Base-by-base conservation (phyloP, 2,888 invertebrate species). In the Drosophila colorata region DNA sequence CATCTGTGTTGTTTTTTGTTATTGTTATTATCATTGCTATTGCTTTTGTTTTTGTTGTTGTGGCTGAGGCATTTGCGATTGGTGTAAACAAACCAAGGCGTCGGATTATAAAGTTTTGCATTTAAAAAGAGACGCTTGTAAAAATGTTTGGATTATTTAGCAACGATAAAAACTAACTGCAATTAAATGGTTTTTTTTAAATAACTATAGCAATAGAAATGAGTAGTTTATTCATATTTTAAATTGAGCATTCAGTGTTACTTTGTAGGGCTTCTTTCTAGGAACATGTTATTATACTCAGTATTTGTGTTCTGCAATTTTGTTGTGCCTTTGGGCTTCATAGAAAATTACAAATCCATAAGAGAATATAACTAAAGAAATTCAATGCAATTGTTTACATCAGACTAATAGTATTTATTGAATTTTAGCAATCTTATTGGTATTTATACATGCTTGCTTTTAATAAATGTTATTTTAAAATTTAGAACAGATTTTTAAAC, bases 61-160 rank as follows among this genome's bases (percentile, higher is more conserved):
- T 14, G 55, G 53, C 56, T 65, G 69, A 69, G 78, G 65, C 69
- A 57, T 58, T 72, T 79, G 82, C 60, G 49, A 74, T 74, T 79
- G 63, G 56, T 70, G 80, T 88, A 86, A 84, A 84, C 77, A 84
- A 84, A 83, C 88, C 80, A 72, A 86, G 87, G 88, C 83, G 75
- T 69, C 56, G 77, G 72, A 83, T 86, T 79, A 81, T 49, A 69
- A 73, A 85, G 71, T 69, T 85, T 85, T 74, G 68, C 85, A 84
- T 78, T 72, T 72, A 64, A 68, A 88, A 79, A 64, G 68, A 55
- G 43, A 60, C 48, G 77, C 77, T 72, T 84, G 69, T 55, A 68
- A 79, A 79, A 88, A 83, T 74, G 56, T 88, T 77, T 77, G 66
- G 61, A 69, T 86, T 77, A 72, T 86, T 77, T 68, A 41, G 64